Base-by-base conservation (phyloP, 2,888 invertebrate species). In the Agonopterix heracliana region DNA sequence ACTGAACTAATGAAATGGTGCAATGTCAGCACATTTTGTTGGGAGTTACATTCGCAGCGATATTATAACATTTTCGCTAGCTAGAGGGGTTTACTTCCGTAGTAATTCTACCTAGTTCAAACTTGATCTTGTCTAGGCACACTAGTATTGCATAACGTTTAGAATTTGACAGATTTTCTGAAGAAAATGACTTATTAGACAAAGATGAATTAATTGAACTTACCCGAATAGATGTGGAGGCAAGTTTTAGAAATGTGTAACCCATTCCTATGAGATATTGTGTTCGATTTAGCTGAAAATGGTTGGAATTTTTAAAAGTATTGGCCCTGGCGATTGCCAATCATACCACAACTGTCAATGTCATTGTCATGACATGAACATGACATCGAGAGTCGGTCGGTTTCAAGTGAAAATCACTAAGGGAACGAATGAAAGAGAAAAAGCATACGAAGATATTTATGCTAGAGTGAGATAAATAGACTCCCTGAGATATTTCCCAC, bases 211-310 rank as follows among this genome's bases (percentile, higher is more conserved):
- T 43, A 26, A 43, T 36, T 10, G 11, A 26, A 34, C 81, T 82
- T 81, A 88, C 88, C 81, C 74, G 77, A 58, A 75, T 64, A 34
- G 86, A 71, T 46, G 83, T 62, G 52, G 85, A 83, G 50, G 86
- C 84, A 56, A 86, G 67, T 71, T 75, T 83, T 53, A 87, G 59
- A 67, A 86, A 78, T 74, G 77, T 86, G 57, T 79, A 85, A 44
- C 87, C 84, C 88, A 88, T 87, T 62, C 59, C 68, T 66, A 55
- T 46, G 59, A 41, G 49, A n/a, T 38, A n/a, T 10, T 38, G 38
- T 38, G 10, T 12, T 41, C 12, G 41, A 12, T 41, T 41, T 41
- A 12, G 11, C 9, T 41, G 11, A 41, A n/a, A n/a, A 9, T 41
- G 3, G 13, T 8, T 1, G 38, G 38, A 41, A 41, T 7, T 12